phyloP scores from a whole-genome alignment of 2,797 vertebrate species.

The Anguilla megastoma region DNA sequence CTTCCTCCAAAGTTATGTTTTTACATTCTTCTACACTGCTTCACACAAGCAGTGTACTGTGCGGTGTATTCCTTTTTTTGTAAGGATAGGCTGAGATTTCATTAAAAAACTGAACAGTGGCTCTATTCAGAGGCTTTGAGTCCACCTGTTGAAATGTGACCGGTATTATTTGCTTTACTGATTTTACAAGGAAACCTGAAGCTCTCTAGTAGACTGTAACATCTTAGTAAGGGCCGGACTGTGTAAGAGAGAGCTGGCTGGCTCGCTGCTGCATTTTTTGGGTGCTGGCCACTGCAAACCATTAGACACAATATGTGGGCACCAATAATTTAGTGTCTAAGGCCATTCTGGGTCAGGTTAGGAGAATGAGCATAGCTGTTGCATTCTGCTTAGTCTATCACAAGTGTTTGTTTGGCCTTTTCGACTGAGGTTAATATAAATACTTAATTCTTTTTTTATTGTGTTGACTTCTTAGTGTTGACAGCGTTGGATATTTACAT shows the following conservation, averaged over 20 bases:
- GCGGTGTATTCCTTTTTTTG: slow-evolving; percentile 58
- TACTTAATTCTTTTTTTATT: not conserved
- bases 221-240: slow-evolving; percentile 61
- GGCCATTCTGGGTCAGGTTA: not conserved
- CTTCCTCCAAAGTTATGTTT: slow-evolving; percentile 55
- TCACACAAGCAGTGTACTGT: slow-evolving; percentile 55
- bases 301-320: slow-evolving; percentile 28
- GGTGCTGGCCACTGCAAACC: slow-evolving; percentile 41
- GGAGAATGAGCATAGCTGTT: not conserved
- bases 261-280: slow-evolving; percentile 44
- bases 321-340: slow-evolving; percentile 5
- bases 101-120: slow-evolving; percentile 67
- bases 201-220: slow-evolving; percentile 53
- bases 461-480: not conserved
- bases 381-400: not conserved
- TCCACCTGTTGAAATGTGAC: slow-evolving; percentile 75
- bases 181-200: slow-evolving; percentile 77
- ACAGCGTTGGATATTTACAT: not conserved
- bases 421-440: not conserved
- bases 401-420: not conserved
- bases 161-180: slow-evolving; percentile 70
- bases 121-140: slow-evolving; percentile 70
- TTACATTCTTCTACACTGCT: slow-evolving; percentile 52
- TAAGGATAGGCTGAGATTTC: slow-evolving; percentile 62
- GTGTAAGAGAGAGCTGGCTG: slow-evolving; percentile 46